Base-by-base conservation (phyloP, 2,888 invertebrate genomes). In the Coenonympha arcania region DNA sequence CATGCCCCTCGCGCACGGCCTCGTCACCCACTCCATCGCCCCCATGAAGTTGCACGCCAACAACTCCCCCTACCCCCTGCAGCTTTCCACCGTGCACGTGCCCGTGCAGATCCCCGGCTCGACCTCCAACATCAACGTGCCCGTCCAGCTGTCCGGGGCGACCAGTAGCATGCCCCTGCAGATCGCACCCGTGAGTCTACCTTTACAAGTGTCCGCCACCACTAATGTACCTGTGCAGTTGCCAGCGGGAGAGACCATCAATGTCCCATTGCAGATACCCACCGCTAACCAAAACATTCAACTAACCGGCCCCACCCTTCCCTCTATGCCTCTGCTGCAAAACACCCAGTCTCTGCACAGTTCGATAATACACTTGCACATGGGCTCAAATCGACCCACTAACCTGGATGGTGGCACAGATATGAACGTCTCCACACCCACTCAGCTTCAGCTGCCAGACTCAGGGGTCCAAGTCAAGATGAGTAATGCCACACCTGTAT, bases 61-160 rank as follows among this genome's bases (percentile, higher is more conserved):
- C 58, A 78, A 69, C 61, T 64, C 76, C 31, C 73, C 79, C 22
- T 86, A 84, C 60, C 86, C 85, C 3, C 64, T 86, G 46, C 84
- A 84, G 58, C 61, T 86, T 36, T 84, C 86, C 15, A 84, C 86
- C 44, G 84, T 86, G 30, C 84, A 84, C 69, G 81, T 87, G 54
- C 87, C 85, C 20, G 79, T 87, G n/a, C 85, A 86, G 57, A 79
- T 85, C 41, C 85, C 84, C 2, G 83, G 82, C 28, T 78, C 84
- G 22, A 76, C 72, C 33, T 82, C 83, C 2, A 83, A 84, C 55
- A 84, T 86, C 30, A 86, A 81, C 72, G 80, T 86, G 30, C 83
- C 86, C 18, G 80, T 84, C 16, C 86, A 86, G 58, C 64, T 85
- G 48, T 78, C 84, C n/a, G 79, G 77, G 0, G 62, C 79, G 2